phyloP scores from a whole-genome alignment of 2,888 invertebrate species.

The Andrena fulva region DNA sequence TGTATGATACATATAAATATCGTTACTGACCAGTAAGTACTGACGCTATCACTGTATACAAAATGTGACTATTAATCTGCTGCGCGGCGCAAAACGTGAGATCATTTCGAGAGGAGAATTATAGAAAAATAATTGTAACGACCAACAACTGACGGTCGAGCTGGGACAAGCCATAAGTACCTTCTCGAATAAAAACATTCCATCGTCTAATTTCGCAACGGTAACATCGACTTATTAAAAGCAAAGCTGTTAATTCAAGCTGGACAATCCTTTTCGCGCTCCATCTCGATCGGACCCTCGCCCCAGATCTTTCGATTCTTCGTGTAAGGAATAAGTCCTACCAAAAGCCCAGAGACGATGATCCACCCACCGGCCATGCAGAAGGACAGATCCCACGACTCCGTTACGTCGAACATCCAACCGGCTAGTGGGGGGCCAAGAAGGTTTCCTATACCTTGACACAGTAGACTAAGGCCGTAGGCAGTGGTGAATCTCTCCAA shows the following conservation, averaged over 20 bases:
- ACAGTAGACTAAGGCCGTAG: slow-evolving; percentile 94
- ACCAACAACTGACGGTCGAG: slow-evolving; percentile 7
- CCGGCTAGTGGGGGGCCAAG: slow-evolving; percentile 97
- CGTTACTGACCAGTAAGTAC: slow-evolving; percentile 15
- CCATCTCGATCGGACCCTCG: slow-evolving; percentile 85
- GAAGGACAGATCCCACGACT: slow-evolving; percentile 92
- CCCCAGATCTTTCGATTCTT: slow-evolving; percentile 88
- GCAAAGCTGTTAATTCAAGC: slow-evolving; percentile 44
- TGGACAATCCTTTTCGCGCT: slow-evolving; percentile 80
- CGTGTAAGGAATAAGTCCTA: slow-evolving; percentile 89
- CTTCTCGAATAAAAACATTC: slow-evolving; percentile 5
- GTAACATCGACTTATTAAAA: neutral
- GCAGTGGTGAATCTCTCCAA: slow-evolving; percentile 96
- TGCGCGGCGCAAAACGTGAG: neutral
- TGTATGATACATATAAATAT: slow-evolving; percentile 21
- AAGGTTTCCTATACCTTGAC: slow-evolving; percentile 96
- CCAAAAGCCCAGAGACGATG: slow-evolving; percentile 90
- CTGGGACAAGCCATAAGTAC: neutral
- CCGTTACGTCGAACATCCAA: slow-evolving; percentile 89
- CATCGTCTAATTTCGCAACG: neutral
- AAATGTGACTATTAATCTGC: slow-evolving; percentile 4
- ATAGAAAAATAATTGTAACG: slow-evolving; percentile 6
- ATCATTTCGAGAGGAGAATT: neutral
- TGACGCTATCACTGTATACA: slow-evolving; percentile 18
- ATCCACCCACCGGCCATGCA: slow-evolving; percentile 93